Conservation (phyloP, 1,140 invertebrate genomes). For the Drosophila busckii region DNA sequence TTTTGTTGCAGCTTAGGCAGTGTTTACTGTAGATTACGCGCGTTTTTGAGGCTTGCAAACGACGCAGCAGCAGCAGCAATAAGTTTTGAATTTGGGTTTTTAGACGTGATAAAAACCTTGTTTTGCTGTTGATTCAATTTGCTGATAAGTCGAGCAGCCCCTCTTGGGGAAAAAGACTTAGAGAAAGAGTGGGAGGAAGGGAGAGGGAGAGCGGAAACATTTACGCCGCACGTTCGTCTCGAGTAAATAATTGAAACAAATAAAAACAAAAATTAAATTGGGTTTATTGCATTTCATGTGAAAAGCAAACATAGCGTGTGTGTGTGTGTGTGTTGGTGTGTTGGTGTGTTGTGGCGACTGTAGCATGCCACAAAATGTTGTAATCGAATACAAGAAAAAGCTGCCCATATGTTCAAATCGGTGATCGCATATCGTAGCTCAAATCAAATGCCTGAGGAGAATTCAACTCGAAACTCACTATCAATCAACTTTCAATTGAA, state of each 20-base stretch:
- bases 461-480: slow-evolving; percentile 1
- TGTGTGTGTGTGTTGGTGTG: too few relatives aligned
- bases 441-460: slow-evolving; percentile 24
- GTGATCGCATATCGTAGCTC: too few relatives aligned
- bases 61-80: too few relatives aligned
- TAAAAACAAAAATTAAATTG: slow-evolving; percentile 73
- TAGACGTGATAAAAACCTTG: slow-evolving; percentile 62
- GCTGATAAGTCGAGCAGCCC: slow-evolving; percentile 40
- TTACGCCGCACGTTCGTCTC: slow-evolving; percentile 38
- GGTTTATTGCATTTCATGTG: slow-evolving; percentile 75
- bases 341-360: too few relatives aligned
- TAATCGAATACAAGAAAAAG: slow-evolving; percentile 20
- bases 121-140: slow-evolving; percentile 46
- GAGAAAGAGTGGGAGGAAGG: neutral
- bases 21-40: too few relatives aligned
- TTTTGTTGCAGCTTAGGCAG: too few relatives aligned
- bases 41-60: too few relatives aligned
- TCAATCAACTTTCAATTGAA: slow-evolving; percentile 33
- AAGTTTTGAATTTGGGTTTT: slow-evolving; percentile 37
- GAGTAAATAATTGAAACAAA: slow-evolving; percentile 68
- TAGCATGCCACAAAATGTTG: neutral
- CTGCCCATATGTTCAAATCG: slow-evolving; percentile 28
- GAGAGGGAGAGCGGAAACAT: too few relatives aligned
- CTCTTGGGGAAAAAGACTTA: neutral
- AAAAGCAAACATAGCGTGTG: slow-evolving; percentile 70